These are phyloP conservation scores for Hemibagrus wyckioides DNA, from an alignment of 2,113 vertebrate species.

Conservation along the genomic window DNA sequence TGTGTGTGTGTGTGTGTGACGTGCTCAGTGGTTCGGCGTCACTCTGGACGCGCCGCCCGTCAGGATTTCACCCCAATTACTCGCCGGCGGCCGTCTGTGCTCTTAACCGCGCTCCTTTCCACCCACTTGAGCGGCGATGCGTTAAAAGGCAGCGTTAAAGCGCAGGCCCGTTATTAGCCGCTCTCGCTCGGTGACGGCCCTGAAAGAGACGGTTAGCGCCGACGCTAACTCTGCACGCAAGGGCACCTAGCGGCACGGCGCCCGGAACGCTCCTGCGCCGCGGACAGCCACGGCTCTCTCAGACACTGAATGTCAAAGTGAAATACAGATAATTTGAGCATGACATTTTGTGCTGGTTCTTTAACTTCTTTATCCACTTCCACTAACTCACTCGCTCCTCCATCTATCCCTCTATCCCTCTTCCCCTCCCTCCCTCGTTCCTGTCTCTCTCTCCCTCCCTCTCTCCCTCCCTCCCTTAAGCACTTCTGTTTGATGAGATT, in stretches of 20 bases:
- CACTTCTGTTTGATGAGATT: conserved; percentile 41
- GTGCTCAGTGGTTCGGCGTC: conserved; percentile 63
- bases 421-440: neutral
- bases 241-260: conserved; percentile 18
- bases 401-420: conserved; percentile 4
- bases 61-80: conserved; percentile 66
- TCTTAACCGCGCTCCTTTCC: conserved; percentile 49
- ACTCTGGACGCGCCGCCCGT: conserved; percentile 58
- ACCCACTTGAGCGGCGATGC: conserved; percentile 54
- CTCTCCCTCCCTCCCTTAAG: conserved; percentile 27
- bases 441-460: conserved; percentile 3
- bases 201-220: conserved; percentile 44
- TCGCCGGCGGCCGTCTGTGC: conserved; percentile 57
- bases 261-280: neutral
- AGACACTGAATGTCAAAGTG: conserved; percentile 52
- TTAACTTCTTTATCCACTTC: conserved; percentile 32
- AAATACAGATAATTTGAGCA: conserved; percentile 50
- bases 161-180: conserved; percentile 54
- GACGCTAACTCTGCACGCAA: conserved; percentile 1
- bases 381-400: neutral
- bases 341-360: conserved; percentile 45
- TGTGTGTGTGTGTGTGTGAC: conserved; percentile 25
- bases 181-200: conserved; percentile 44
- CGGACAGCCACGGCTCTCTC: conserved; percentile 21
- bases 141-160: conserved; percentile 64